Evolutionary conservation across 1,140 invertebrate species (phyloP).

Genomic region (Diuraphis noxia): DNA sequence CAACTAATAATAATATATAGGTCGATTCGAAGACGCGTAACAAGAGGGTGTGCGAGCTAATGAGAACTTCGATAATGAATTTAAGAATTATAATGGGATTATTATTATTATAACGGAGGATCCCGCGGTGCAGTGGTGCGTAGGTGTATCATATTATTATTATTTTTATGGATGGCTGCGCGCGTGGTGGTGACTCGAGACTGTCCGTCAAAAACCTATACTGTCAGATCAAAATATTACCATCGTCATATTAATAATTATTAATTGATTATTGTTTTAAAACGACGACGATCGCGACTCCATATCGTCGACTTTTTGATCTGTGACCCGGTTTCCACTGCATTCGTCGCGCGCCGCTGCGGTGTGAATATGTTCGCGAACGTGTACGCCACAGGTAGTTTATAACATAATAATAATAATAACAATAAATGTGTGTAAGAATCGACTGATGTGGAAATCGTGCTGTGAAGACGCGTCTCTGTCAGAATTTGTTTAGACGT

Average conservation of each 20-base stretch:
- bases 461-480: background rate
- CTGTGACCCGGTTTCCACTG: background rate
- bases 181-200: background rate
- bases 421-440: background rate
- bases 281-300: background rate
- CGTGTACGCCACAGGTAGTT: background rate
- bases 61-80: background rate
- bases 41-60: background rate
- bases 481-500: background rate
- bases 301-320: background rate
- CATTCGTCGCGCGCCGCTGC: background rate
- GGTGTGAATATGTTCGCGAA: background rate
- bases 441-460: background rate
- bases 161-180: background rate
- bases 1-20: too few relatives aligned
- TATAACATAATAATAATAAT: background rate
- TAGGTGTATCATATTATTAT: background rate
- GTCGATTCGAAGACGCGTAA: background rate
- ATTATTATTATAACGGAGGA: background rate
- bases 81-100: background rate
- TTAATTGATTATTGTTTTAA: constrained; percentile 14
- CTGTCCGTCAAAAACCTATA: background rate
- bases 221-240: background rate
- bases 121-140: background rate
- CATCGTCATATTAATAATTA: background rate